phyloP scores from a whole-genome alignment of 2,888 invertebrate genomes.

The Sisyra terminalis region DNA sequence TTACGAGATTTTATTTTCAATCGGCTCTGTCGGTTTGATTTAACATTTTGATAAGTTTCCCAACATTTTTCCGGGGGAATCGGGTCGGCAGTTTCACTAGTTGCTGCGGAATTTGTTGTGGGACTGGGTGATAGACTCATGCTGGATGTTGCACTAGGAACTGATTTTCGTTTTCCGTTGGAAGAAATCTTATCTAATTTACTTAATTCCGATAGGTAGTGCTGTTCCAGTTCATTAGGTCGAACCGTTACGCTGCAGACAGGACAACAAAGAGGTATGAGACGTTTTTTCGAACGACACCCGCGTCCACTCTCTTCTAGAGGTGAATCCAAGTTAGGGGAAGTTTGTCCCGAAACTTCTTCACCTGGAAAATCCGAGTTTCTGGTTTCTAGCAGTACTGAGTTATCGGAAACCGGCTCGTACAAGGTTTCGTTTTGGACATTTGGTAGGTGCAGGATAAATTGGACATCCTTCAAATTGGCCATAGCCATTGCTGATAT shows the following conservation, averaged over 20 bases:
- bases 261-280: constrained; percentile 61
- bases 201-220: constrained; percentile 65
- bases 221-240: constrained; percentile 67
- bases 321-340: not conserved
- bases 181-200: constrained; percentile 41
- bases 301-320: constrained; percentile 23
- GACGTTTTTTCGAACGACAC: constrained; percentile 39
- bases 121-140: constrained; percentile 8
- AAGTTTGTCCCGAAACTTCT: not conserved
- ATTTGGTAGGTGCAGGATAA: not conserved
- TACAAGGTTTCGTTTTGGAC: not conserved
- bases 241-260: constrained; percentile 76
- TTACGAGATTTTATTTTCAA: constrained; percentile 48
- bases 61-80: constrained; percentile 39
- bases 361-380: not conserved
- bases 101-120: constrained; percentile 22
- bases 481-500: constrained; percentile 6
- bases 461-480: constrained; percentile 5
- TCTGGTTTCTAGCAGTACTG: not conserved
- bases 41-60: constrained; percentile 60
- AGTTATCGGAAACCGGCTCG: not conserved
- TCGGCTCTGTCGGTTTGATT: constrained; percentile 53
- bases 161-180: constrained; percentile 20
- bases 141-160: constrained; percentile 15
- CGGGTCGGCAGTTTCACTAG: constrained; percentile 28